Evolutionary conservation across 1,140 invertebrate species (phyloP).

Genomic region (Drosophila takahashii): DNA sequence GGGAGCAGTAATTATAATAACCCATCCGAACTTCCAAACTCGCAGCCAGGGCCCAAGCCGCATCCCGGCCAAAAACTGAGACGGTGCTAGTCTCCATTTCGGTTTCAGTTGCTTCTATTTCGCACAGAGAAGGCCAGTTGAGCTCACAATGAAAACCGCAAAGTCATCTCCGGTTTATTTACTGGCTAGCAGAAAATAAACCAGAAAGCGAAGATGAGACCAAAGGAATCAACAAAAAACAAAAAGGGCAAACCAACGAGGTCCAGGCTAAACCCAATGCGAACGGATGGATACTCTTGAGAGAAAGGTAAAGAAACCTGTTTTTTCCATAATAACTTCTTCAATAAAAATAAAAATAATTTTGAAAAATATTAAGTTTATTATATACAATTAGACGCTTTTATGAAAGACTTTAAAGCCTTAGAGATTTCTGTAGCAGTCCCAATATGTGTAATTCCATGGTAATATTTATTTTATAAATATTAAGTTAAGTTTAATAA

Average conservation of each 20-base stretch:
- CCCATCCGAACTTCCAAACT: slow-evolving; percentile 41
- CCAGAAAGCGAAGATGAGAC: slow-evolving; percentile 66
- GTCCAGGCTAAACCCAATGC: not conserved
- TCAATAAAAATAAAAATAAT: too few species aligned
- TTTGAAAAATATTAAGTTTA: too few species aligned
- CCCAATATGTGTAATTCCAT: too few species aligned
- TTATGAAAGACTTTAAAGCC: too few species aligned
- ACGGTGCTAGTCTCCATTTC: slow-evolving; percentile 32
- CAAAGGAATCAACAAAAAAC: slow-evolving; percentile 44
- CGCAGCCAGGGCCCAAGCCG: slow-evolving; percentile 21
- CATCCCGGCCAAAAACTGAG: slow-evolving; percentile 38
- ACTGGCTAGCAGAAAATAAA: slow-evolving; percentile 71
- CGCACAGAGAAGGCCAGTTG: slow-evolving; percentile 31
- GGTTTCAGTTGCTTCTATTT: slow-evolving; percentile 62
- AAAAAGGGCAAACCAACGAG: slow-evolving; percentile 22
- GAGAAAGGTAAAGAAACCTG: too few species aligned
- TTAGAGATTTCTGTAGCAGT: too few species aligned
- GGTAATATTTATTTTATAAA: too few species aligned
- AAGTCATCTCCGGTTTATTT: slow-evolving; percentile 84
- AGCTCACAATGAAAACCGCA: slow-evolving; percentile 73
- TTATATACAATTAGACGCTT: too few species aligned
- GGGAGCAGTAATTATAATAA: slow-evolving; percentile 78
- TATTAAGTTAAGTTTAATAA: too few species aligned
- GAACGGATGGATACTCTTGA: slow-evolving; percentile 8
- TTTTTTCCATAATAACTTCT: not conserved